A percentile compares a stretch with the other conserved stretches of the same genome.
phyloP scores from a whole-genome alignment of 2,888 invertebrate species.

The Apoderus coryli region DNA sequence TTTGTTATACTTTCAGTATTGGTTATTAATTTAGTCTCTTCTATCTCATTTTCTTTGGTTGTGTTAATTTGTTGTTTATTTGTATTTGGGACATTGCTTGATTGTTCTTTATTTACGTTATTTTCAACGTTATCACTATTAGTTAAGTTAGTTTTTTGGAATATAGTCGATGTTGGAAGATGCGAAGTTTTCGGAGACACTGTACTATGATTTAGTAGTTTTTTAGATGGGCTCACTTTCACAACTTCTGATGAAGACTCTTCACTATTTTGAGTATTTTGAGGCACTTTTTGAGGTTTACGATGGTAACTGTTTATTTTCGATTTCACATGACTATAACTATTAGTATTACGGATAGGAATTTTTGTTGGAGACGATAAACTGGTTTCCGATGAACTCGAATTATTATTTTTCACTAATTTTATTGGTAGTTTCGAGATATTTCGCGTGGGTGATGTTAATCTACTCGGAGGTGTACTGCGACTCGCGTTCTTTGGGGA shows the following conservation, averaged over 20 bases:
- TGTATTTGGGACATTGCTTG: background rate
- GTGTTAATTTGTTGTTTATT: slow-evolving; percentile 10
- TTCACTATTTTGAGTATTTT: slow-evolving; percentile 26
- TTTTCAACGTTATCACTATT: slow-evolving; percentile 20
- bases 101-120: slow-evolving; percentile 11
- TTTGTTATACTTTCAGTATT: slow-evolving; percentile 6
- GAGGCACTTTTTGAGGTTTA: slow-evolving; percentile 31
- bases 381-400: slow-evolving; percentile 25
- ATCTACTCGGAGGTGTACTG: slow-evolving; percentile 25
- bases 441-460: slow-evolving; percentile 23
- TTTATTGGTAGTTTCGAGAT: slow-evolving; percentile 14
- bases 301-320: slow-evolving; percentile 31
- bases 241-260: slow-evolving; percentile 19
- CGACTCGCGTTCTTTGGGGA: slow-evolving; percentile 28
- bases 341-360: slow-evolving; percentile 23
- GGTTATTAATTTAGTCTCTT: slow-evolving; percentile 10
- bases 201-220: slow-evolving; percentile 22
- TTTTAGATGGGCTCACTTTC: slow-evolving; percentile 13
- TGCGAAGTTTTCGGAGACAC: slow-evolving; percentile 18
- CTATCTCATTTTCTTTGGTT: slow-evolving; percentile 11
- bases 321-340: slow-evolving; percentile 29
- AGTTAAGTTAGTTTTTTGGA: slow-evolving; percentile 16
- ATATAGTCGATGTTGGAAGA: too few relatives aligned
- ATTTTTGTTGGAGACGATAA: slow-evolving; percentile 25
- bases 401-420: slow-evolving; percentile 22